These are phyloP conservation scores for Drosophila leontia DNA, from an alignment of 1,140 invertebrate species.

Conservation along the genomic window DNA sequence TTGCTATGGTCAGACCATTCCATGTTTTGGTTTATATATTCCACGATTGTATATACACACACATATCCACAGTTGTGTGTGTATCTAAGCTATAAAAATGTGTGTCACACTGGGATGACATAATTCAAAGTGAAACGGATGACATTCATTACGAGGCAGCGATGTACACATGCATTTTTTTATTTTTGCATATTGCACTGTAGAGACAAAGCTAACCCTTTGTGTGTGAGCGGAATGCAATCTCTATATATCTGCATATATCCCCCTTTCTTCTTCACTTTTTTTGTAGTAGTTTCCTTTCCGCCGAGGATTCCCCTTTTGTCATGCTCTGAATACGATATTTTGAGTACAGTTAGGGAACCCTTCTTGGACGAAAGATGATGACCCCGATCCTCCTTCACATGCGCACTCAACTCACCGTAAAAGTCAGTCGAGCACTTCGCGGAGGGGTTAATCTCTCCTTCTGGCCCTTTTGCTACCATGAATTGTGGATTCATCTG, in stretches of 20 bases:
- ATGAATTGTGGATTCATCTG: slow-evolving; percentile 35
- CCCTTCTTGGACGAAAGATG: slow-evolving; percentile 20
- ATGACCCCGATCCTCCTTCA: slow-evolving; percentile 50
- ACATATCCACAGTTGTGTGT: slow-evolving; percentile 4
- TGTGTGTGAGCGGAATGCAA: slow-evolving; percentile 29
- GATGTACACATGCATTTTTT: slow-evolving; percentile 16
- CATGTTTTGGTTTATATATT: slow-evolving; percentile 13
- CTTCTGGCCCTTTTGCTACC: slow-evolving; percentile 2
- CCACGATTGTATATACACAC: slow-evolving; percentile 22
- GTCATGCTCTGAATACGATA: slow-evolving; percentile 64
- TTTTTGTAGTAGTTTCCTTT: background rate
- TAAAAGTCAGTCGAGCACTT: slow-evolving; percentile 34
- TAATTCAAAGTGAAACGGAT: slow-evolving; percentile 81
- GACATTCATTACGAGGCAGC: slow-evolving; percentile 72
- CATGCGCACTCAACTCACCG: slow-evolving; percentile 35
- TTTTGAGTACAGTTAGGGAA: slow-evolving; percentile 47
- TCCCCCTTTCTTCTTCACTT: too few species aligned
- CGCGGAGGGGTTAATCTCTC: slow-evolving; percentile 29
- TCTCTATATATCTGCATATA: slow-evolving; percentile 2
- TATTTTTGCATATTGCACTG: slow-evolving; percentile 55
- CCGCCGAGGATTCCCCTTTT: slow-evolving; percentile 17
- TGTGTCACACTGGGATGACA: slow-evolving; percentile 69
- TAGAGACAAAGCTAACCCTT: slow-evolving; percentile 53
- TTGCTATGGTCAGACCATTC: slow-evolving; percentile 41
- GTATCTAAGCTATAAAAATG: slow-evolving; percentile 40